A percentile compares a stretch with the other conserved stretches of the same genome.
phyloP scores from a whole-genome alignment of 2,888 invertebrate species.

The Pherbina coryleti region DNA sequence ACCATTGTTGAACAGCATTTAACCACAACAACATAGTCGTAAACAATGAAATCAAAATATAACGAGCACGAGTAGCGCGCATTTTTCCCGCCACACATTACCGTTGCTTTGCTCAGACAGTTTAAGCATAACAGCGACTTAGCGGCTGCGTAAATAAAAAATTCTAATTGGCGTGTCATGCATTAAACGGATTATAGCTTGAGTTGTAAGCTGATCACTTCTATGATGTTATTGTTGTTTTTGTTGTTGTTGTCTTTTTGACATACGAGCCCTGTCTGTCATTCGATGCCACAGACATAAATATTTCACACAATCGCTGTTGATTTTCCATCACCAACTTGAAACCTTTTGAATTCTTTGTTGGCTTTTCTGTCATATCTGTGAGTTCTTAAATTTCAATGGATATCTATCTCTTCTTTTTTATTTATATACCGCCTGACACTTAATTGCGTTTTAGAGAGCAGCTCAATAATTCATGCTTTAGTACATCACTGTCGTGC shows the following conservation, averaged over 20 bases:
- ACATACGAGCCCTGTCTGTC: conserved; percentile 2
- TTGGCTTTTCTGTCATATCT: not conserved
- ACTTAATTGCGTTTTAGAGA: not conserved
- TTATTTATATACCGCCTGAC: not conserved
- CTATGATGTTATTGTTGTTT: conserved; percentile 2
- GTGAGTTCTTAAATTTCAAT: conserved; percentile 4
- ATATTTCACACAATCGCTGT: conserved; percentile 18
- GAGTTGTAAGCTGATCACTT: not conserved
- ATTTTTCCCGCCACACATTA: no score
- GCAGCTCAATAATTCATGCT: not conserved
- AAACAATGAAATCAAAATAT: conserved; percentile 18
- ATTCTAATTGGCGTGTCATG: conserved; percentile 44
- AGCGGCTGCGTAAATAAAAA: conserved; percentile 31
- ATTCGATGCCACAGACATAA: conserved; percentile 17
- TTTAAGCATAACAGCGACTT: not conserved
- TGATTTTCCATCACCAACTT: not conserved
- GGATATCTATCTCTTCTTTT: not conserved
- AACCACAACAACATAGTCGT: not conserved
- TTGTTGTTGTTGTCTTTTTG: conserved; percentile 26
- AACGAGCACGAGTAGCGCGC: not conserved
- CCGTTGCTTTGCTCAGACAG: not conserved
- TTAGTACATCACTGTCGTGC: not conserved
- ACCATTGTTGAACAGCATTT: no score
- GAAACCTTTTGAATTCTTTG: conserved; percentile 1
- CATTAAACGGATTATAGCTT: conserved; percentile 6